These are phyloP conservation scores for Agrypnus murinus DNA, from an alignment of 2,888 invertebrate genomes.

Conservation along the genomic window DNA sequence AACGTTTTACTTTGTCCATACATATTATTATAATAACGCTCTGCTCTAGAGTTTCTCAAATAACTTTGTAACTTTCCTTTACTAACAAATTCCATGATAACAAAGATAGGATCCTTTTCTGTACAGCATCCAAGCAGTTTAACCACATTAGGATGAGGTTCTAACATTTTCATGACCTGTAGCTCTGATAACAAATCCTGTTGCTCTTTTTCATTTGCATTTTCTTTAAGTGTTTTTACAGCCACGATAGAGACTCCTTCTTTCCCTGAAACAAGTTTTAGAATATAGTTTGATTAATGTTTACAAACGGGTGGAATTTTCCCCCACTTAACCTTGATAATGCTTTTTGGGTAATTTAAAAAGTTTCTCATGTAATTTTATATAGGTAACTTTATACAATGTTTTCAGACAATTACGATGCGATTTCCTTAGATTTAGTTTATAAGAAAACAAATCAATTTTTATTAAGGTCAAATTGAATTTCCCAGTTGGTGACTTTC, in stretches of 20 bases:
- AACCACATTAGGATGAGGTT: conserved; percentile 93
- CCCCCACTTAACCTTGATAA: not conserved
- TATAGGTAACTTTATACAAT: no score
- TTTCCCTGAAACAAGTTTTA: conserved; percentile 71
- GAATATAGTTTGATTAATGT: conserved; percentile 8
- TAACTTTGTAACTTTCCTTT: conserved; percentile 93
- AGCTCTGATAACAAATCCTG: conserved; percentile 91
- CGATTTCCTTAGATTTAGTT: no score
- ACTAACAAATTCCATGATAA: conserved; percentile 93
- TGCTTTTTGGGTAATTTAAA: not conserved
- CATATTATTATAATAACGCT: conserved; percentile 86
- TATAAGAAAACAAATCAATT: no score
- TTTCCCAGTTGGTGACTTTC: no score
- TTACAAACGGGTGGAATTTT: not conserved
- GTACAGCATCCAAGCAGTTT: conserved; percentile 91
- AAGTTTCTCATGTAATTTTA: not conserved
- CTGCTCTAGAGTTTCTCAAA: conserved; percentile 88
- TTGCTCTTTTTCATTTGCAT: conserved; percentile 90
- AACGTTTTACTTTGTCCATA: conserved; percentile 85
- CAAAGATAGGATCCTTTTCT: conserved; percentile 91
- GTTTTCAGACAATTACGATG: no score
- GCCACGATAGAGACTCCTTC: conserved; percentile 89
- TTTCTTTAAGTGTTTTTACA: conserved; percentile 95
- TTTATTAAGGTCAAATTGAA: no score
- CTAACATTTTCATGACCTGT: conserved; percentile 93